A percentile compares a stretch with the other conserved stretches of the same genome.
Evolutionary conservation across 2,797 vertebrate genomes (phyloP).

Genomic region (Amphiprion clarkii): DNA sequence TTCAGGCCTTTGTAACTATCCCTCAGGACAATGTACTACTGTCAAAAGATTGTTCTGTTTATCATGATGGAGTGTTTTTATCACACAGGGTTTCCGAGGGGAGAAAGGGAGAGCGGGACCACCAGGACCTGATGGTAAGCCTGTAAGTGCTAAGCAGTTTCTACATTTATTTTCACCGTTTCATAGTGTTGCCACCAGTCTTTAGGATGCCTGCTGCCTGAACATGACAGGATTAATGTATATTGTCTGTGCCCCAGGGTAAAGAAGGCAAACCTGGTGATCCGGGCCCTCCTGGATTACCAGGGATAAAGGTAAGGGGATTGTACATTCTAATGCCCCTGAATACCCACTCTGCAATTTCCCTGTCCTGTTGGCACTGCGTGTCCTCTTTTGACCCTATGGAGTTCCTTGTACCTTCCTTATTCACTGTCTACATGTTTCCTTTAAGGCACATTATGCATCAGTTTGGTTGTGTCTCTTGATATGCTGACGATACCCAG

Average conservation of each 20-base stretch:
- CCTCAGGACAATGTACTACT: background rate
- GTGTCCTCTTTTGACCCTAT: background rate
- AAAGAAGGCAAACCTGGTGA: slow-evolving; percentile 73
- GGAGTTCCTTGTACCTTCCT: background rate
- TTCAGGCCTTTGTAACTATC: background rate
- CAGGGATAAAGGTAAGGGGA: slow-evolving; percentile 78
- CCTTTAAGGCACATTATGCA: background rate
- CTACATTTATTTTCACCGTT: background rate
- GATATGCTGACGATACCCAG: background rate
- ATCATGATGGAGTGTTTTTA: slow-evolving; percentile 5
- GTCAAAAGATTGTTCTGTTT: background rate
- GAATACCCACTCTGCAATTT: too few relatives aligned
- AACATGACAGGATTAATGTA: background rate
- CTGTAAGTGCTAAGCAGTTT: slow-evolving; percentile 81
- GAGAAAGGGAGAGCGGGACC: slow-evolving; percentile 80
- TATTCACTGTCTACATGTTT: background rate
- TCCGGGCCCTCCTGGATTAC: slow-evolving; percentile 71
- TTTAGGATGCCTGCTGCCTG: background rate
- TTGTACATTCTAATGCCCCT: background rate
- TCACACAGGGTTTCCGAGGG: slow-evolving; percentile 79
- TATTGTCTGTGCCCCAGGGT: slow-evolving; percentile 65
- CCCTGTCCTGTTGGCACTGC: background rate
- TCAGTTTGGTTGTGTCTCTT: background rate
- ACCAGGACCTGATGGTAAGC: slow-evolving; percentile 84
- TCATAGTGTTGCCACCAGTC: too few relatives aligned